Percentiles rank a stretch among this genome's conserved stretches.
phyloP scores from a whole-genome alignment of 2,888 invertebrate genomes.

The Venustoraphidia nigricollis region DNA sequence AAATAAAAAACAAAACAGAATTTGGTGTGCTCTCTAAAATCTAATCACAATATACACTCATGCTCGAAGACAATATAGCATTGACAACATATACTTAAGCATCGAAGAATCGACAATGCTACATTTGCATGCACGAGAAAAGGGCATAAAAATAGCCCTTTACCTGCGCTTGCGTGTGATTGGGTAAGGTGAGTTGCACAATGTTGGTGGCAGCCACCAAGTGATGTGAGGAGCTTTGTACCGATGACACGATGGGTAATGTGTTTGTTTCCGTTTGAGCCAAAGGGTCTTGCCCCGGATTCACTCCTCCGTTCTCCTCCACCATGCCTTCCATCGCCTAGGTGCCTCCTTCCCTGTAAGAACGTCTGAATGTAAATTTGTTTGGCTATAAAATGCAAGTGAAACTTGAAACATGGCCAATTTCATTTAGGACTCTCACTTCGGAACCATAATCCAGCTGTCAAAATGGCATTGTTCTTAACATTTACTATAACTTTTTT shows the following conservation, averaged over 20 bases:
- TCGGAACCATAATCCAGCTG: slow-evolving; percentile 21
- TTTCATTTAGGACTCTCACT: slow-evolving; percentile 17
- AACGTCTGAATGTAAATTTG: slow-evolving; percentile 26
- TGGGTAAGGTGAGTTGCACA: slow-evolving; percentile 69
- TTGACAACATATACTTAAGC: too few species aligned
- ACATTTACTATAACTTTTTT: slow-evolving; percentile 23
- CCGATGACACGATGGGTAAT: slow-evolving; percentile 39
- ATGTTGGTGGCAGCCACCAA: slow-evolving; percentile 53
- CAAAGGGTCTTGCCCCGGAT: slow-evolving; percentile 32
- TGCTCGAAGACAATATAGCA: neutral
- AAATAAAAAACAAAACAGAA: neutral
- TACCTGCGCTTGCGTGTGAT: slow-evolving; percentile 50
- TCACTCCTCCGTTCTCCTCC: slow-evolving; percentile 68
- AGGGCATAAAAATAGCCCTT: slow-evolving; percentile 15
- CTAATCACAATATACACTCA: neutral
- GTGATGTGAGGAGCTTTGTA: slow-evolving; percentile 34
- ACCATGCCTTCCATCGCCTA: slow-evolving; percentile 80
- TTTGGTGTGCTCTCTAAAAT: neutral
- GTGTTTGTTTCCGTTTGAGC: slow-evolving; percentile 35
- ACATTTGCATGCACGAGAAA: neutral
- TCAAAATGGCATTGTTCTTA: slow-evolving; percentile 18
- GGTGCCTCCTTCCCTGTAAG: slow-evolving; percentile 47
- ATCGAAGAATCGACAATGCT: neutral
- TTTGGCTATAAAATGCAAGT: too few species aligned
- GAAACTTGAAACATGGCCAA: too few species aligned